Evolutionary conservation across 2,888 invertebrate species (phyloP), one percentile per base, ranked within the genome.

Genomic region (Nephrotoma appendiculata): DNA sequence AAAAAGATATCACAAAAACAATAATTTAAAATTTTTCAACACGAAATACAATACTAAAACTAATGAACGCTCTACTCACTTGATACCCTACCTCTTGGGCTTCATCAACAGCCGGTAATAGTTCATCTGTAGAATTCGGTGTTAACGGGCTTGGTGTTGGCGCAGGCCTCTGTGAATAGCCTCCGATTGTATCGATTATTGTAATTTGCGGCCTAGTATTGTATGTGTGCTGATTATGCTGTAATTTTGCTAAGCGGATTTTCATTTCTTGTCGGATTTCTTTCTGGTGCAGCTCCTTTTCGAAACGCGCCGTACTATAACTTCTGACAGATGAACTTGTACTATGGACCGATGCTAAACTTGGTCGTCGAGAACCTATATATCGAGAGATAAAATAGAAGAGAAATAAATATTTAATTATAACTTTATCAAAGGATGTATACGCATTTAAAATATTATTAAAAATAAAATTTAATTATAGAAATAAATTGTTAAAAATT

Each of bases 291-390:
- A 95, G 92, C 90, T 97, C 97, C 89, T 95, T 93, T 91, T 97
- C 97, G 92, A 96, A 96, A 88, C 95, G 93, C 90, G 94, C 94
- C 89, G 95, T 94, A 90, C 96, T 96, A 92, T 96, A 96, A 92
- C 96, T 96, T 90, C 96, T 94, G 88, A 96, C 94, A 86, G 96
- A 97, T 88, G 95, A 96, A 89, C 95, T 95, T 91, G 95, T 95
- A 93, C 96, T 96, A 91, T 97, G 96, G 89, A 97, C 93, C 88
- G 96, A 97, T 89, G 95, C 95, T 93, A 96, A 93, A 93, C 96
- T 96, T 92, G 96, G 96, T 93, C 96, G 95, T 93, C 96, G 94
- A 90, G 96, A 96, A 94, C 96, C 96, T 96, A 92, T n/a, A 88
- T 15, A 31, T 31, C 31, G 2, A 71, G 12, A 57, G 3, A 42